phyloP scores from a whole-genome alignment of 2,797 vertebrate genomes.

The Pangasius krempfi region DNA sequence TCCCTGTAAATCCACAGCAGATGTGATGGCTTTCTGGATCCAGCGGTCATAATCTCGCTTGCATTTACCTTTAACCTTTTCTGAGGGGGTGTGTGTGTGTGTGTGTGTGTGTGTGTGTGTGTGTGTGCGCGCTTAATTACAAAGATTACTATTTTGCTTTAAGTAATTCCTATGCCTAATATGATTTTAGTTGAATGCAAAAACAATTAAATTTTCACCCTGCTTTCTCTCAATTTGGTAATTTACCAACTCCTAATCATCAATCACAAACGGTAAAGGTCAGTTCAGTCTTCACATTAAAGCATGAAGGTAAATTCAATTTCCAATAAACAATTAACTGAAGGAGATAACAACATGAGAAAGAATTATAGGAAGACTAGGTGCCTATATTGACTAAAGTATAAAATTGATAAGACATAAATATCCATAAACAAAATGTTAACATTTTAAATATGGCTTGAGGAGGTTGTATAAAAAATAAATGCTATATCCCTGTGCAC shows the following conservation, averaged over 20 bases:
- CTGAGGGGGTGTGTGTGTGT: neutral
- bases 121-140: neutral
- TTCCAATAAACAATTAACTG: neutral
- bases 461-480: slow-evolving; percentile 51
- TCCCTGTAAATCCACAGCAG: slow-evolving; percentile 1
- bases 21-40: slow-evolving; percentile 15
- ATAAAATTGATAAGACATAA: slow-evolving; percentile 50
- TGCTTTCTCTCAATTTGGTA: neutral
- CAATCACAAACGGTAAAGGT: neutral
- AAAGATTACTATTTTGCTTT: neutral
- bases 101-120: too few relatives aligned
- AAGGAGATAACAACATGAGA: neutral
- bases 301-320: neutral
- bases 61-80: neutral
- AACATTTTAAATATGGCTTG: slow-evolving; percentile 25
- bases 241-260: neutral
- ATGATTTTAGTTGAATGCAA: neutral
- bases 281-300: neutral
- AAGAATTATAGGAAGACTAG: neutral
- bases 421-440: slow-evolving; percentile 69
- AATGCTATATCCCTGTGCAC: slow-evolving; percentile 53
- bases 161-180: neutral
- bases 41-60: slow-evolving; percentile 3
- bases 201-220: neutral
- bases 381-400: neutral